Evolutionary conservation across 2,888 invertebrate genomes (phyloP), one percentile per base, ranked within the genome.

Genomic region (Apamea epomidion): DNA sequence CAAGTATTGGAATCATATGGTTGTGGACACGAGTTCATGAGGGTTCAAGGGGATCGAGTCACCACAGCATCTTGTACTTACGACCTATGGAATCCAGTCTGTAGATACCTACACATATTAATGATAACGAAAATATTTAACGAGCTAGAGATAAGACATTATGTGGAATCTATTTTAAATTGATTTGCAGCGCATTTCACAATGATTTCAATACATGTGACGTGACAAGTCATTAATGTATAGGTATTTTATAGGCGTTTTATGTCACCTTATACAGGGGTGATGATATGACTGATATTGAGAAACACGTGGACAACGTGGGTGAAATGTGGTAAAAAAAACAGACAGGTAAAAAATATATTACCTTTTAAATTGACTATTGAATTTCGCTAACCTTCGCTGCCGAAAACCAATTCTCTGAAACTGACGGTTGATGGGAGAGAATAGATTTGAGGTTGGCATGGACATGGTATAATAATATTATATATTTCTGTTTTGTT

Each of bases 101-200:
- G 25, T 29, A 73, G 51, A 60, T 71, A 74, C 54, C 37, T 62
- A 72, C 54, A 65, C 4, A 51, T 74, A 76, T 76, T 70, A 70
- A 64, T 58, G 84, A 84, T 84, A 83, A 83, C 37, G 12, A 87
- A 84, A 65, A 83, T 83, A 74, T 77, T 82, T 78, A 74, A 84
- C 65, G 72, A 75, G 58, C 12, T 60, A 12, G 4, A 37, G 71
- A 77, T 83, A 72, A 84, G 29, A 8, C 37, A 25, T 32, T 70
- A 58, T 70, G 37, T 65, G 42, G 42, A 29, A 68, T 73, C 51
- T 62, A 51, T 82, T 60, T 83, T 78, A 83, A 48, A 85, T 87
- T 69, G 75, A 67, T 51, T 25, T 65, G 45, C 37, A 37, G 48
- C 37, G 58, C 16, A 79, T 84, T 84, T 83, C 84, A 85, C 68